These are phyloP conservation scores for Bombyx mandarina DNA, from an alignment of 1,140 invertebrate genomes.

Conservation along the genomic window DNA sequence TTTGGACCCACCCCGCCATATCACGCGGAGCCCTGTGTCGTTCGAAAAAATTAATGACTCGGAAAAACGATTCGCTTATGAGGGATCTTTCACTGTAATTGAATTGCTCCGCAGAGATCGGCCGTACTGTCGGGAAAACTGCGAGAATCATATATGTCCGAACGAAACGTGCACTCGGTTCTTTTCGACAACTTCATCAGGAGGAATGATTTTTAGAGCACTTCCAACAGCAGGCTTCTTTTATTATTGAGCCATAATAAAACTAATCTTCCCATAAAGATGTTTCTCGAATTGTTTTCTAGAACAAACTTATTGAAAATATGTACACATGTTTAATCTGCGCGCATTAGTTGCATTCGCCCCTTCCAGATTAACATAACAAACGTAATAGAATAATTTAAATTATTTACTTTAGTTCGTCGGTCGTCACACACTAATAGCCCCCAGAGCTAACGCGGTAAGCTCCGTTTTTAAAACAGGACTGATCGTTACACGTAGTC, in stretches of 20 bases:
- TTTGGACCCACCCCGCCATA: conserved; percentile 59
- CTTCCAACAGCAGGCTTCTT: too few species aligned
- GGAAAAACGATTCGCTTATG: conserved; percentile 71
- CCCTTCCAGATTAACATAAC: conserved; percentile 56
- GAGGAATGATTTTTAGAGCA: too few species aligned
- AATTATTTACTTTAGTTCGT: conserved; percentile 34
- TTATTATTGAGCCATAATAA: too few species aligned
- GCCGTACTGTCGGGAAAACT: conserved; percentile 42
- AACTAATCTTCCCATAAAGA: too few species aligned
- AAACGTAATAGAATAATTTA: conserved; percentile 63
- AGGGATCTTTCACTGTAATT: conserved; percentile 70
- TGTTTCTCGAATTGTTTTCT: too few species aligned
- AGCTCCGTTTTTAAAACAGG: conserved; percentile 43
- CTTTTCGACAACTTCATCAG: too few species aligned
- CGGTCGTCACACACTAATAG: conserved; percentile 52
- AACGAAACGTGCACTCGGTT: too few species aligned
- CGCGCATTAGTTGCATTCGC: conserved; percentile 46
- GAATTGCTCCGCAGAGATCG: conserved; percentile 65
- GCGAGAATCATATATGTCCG: too few species aligned
- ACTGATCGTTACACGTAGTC: conserved; percentile 31
- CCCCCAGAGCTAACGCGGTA: conserved; percentile 31
- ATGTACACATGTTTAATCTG: conserved; percentile 21
- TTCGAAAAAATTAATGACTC: conserved; percentile 70
- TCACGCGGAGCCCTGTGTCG: conserved; percentile 58
- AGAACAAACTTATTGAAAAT: too few species aligned